Conservation (phyloP, 2,888 invertebrate species). For the Brenthis ino region DNA sequence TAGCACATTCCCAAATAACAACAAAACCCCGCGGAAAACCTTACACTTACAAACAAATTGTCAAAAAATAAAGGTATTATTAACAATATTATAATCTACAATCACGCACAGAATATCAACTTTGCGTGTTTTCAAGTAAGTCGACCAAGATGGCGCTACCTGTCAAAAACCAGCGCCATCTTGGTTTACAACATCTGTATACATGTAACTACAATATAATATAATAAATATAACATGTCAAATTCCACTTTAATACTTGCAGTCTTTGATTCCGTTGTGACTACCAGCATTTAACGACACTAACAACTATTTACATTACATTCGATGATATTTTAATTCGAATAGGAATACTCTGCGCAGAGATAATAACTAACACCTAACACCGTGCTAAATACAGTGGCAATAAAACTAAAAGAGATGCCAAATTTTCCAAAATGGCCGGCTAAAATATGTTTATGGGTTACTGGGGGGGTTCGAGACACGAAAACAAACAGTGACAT, state of each 20-base stretch:
- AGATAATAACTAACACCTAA: constrained; percentile 47
- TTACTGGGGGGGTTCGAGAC: no score
- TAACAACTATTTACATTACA: constrained; percentile 71
- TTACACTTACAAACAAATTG: constrained; percentile 64
- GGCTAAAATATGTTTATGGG: no score
- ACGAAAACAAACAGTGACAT: constrained; percentile 11
- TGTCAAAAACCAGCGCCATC: background rate
- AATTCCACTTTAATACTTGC: constrained; percentile 68
- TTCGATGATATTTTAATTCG: constrained; percentile 66
- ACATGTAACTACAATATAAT: background rate
- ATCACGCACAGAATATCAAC: background rate
- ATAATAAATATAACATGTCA: constrained; percentile 56
- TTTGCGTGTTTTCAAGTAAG: background rate
- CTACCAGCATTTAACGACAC: constrained; percentile 69
- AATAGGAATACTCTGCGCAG: constrained; percentile 73
- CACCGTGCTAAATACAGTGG: constrained; percentile 56
- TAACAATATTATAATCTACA: constrained; percentile 57
- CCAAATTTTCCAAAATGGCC: background rate
- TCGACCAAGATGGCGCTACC: background rate
- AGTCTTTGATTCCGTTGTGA: constrained; percentile 82
- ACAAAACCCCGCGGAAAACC: constrained; percentile 26
- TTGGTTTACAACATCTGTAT: background rate
- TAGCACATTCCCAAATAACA: constrained; percentile 31
- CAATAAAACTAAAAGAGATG: constrained; percentile 45
- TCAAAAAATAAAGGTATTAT: constrained; percentile 78